Evolutionary conservation across 2,888 invertebrate species (phyloP), one percentile per base, ranked within the genome.

Genomic region (Ptilodon capucinus): DNA sequence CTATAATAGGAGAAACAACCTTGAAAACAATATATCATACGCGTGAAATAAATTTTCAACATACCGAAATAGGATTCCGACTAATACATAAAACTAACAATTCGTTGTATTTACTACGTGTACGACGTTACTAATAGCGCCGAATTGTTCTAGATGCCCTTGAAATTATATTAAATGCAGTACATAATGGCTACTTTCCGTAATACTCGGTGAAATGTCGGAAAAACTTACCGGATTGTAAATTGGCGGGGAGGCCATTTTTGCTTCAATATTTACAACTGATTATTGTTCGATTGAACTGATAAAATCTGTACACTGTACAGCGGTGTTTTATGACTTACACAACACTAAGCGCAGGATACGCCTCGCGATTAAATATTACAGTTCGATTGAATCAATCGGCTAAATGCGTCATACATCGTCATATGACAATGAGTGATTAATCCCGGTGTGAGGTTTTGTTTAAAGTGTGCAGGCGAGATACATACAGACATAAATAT

Each of bases 171-270:
- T 66, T 30, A 48, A 54, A 57, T 38, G 38, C 44, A 32, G 36
- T 51, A 50, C 46, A 41, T 40, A 48, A 61, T 57, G 59, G 47
- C 56, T 54, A 46, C 51, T 54, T 52, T 60, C 46, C 47, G 54
- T 38, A 53, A 38, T 48, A 55, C 44, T 39, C 13, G 18, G 8
- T 48, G 36, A 34, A 59, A 52, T 45, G 16, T 28, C 17, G 41
- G 19, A 51, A 62, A 51, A 42, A 76, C 89, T 81, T 69, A 90
- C 89, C 54, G 89, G 89, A 55, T 78, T 88, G 74, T 86, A 89
- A 21, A 89, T 85, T 1, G 84, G 80, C 50, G 75, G 76, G 47
- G 79, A 74, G 48, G 86, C 78, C 89, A 89, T 89, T 46, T 55
- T 71, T 71, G 58, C 44, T 35, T 48, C 38, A 44, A 48, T 51